phyloP scores from a whole-genome alignment of 2,888 invertebrate genomes.

The Leucania comma region DNA sequence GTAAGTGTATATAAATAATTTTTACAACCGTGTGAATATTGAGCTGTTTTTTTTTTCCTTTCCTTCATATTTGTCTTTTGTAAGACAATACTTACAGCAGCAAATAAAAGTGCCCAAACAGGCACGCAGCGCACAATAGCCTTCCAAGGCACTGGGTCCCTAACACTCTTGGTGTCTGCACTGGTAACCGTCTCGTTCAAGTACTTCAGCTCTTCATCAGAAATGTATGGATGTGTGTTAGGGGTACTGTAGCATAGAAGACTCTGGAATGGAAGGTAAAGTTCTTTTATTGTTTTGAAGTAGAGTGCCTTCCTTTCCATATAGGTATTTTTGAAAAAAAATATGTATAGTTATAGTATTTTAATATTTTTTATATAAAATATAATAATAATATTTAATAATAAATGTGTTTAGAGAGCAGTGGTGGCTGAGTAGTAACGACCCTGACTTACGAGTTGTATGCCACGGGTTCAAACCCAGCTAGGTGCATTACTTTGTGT shows the following conservation, averaged over 20 bases:
- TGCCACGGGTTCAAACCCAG: no score
- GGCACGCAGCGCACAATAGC: slow-evolving; percentile 93
- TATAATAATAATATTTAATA: no score
- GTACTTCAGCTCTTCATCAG: slow-evolving; percentile 89
- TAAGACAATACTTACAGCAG: slow-evolving; percentile 89
- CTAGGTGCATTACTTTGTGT: no score
- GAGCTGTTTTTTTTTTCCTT: neutral
- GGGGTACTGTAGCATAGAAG: slow-evolving; percentile 89
- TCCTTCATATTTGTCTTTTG: neutral
- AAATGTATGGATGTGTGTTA: slow-evolving; percentile 90
- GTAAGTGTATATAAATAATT: no score
- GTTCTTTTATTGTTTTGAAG: neutral
- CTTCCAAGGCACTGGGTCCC: slow-evolving; percentile 93
- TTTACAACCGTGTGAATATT: no score
- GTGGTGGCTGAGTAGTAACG: no score
- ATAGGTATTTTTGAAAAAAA: no score
- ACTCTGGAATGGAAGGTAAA: slow-evolving; percentile 75
- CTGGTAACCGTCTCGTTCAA: slow-evolving; percentile 91
- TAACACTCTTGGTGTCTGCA: slow-evolving; percentile 88
- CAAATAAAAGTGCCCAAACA: slow-evolving; percentile 93
- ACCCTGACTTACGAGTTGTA: no score
- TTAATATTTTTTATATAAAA: no score
- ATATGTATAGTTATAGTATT: no score
- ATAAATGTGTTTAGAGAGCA: no score
- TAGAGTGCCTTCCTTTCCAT: neutral